Percentiles rank a stretch among this genome's conserved stretches.
These are phyloP conservation scores for Tapirus terrestris DNA, from an alignment of 2,113 vertebrate species.

Conservation along the genomic window DNA sequence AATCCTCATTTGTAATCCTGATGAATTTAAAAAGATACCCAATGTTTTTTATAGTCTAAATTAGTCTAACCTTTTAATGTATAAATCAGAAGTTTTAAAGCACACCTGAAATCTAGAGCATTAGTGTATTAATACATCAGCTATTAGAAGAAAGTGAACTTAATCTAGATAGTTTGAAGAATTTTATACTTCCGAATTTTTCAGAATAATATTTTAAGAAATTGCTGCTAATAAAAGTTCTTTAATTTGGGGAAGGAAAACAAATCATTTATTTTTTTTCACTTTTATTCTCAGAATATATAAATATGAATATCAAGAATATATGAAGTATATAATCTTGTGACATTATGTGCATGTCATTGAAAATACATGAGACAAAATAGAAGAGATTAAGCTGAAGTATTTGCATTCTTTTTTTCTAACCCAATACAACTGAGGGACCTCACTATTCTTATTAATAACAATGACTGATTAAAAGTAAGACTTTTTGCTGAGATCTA, in stretches of 20 bases:
- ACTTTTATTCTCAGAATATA: neutral
- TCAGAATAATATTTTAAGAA: neutral
- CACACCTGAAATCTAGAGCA: neutral
- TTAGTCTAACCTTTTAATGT: neutral
- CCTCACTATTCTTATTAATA: neutral
- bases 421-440: neutral
- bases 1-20: neutral
- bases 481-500: neutral
- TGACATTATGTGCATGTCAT: neutral
- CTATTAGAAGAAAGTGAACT: neutral
- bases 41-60: neutral
- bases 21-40: neutral
- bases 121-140: neutral
- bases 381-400: neutral
- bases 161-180: neutral
- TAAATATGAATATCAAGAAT: neutral
- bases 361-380: neutral
- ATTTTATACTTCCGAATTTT: neutral
- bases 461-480: neutral
- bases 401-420: neutral
- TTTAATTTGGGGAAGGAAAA: neutral
- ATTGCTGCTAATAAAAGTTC: neutral
- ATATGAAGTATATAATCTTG: neutral
- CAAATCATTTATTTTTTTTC: neutral
- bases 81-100: neutral